These are phyloP conservation scores for Oeneis ivallda DNA, from an alignment of 2,888 invertebrate genomes.

Conservation along the genomic window DNA sequence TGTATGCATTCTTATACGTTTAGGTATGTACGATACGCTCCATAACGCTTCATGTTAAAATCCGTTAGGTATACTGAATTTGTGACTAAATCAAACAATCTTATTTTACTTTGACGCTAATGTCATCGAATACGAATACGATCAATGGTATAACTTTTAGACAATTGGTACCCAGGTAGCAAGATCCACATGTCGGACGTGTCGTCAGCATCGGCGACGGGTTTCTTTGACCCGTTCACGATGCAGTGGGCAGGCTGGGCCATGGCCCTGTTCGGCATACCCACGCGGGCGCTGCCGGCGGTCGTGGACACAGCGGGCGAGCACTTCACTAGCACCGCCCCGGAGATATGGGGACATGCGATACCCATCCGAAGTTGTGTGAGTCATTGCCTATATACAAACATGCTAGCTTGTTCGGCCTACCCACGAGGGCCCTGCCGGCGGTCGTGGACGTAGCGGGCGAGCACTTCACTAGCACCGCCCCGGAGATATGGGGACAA, in stretches of 20 bases:
- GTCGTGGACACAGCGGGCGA: constrained; percentile 89
- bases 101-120: too few species aligned
- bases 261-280: constrained; percentile 86
- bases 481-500: constrained; percentile 86
- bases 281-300: constrained; percentile 87
- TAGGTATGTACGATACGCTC: too few species aligned
- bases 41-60: too few species aligned
- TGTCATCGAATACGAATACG: too few species aligned
- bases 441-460: constrained; percentile 89
- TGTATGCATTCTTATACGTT: too few species aligned
- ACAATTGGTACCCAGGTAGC: too few species aligned
- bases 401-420: constrained; percentile 86
- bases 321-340: constrained; percentile 85
- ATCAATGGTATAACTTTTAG: too few species aligned
- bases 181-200: constrained; percentile 90
- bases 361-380: constrained; percentile 91
- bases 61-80: too few species aligned
- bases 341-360: constrained; percentile 86
- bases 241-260: constrained; percentile 91
- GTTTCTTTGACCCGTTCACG: constrained; percentile 95
- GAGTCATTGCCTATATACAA: constrained; percentile 59
- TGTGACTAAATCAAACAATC: too few species aligned
- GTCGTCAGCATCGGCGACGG: constrained; percentile 95
- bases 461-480: constrained; percentile 85
- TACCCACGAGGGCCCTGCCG: constrained; percentile 90